Percentiles rank a stretch among this genome's conserved stretches.
phyloP scores from a whole-genome alignment of 1,140 invertebrate genomes.

The Ceratoteleas bidentatus region DNA sequence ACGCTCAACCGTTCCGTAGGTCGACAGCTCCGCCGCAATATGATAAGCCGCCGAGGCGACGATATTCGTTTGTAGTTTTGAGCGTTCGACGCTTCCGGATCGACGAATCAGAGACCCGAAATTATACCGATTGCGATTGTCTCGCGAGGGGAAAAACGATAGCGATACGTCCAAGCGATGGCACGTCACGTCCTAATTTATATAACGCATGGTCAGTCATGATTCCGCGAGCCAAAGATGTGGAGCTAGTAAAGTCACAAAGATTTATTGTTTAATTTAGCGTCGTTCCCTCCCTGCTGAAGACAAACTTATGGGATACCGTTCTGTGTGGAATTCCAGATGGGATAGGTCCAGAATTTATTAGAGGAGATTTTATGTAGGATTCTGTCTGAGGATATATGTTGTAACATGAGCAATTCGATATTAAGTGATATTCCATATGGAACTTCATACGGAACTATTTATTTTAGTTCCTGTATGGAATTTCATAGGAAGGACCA shows the following conservation, averaged over 20 bases:
- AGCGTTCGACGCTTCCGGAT: neutral
- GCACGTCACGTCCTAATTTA: constrained; percentile 70
- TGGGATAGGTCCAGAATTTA: too few relatives aligned
- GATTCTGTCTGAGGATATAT: too few relatives aligned
- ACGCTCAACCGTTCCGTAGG: constrained; percentile 33
- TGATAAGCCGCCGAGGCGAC: constrained; percentile 38
- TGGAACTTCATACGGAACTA: too few relatives aligned
- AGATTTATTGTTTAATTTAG: constrained; percentile 55
- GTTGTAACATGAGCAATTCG: too few relatives aligned
- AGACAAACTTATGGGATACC: neutral
- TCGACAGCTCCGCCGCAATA: constrained; percentile 42
- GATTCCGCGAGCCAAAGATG: constrained; percentile 79
- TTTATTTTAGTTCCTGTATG: too few relatives aligned
- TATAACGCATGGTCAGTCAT: constrained; percentile 75
- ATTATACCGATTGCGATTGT: constrained; percentile 54
- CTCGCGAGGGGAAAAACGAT: constrained; percentile 5
- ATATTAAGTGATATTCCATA: too few relatives aligned
- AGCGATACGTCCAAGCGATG: constrained; percentile 31
- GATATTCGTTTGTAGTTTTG: constrained; percentile 20
- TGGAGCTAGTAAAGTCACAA: constrained; percentile 76
- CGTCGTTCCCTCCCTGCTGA: constrained; percentile 63
- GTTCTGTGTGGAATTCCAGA: too few relatives aligned
- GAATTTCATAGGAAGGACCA: too few relatives aligned
- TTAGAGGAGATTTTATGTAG: too few relatives aligned
- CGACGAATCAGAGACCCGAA: constrained; percentile 52